Base-by-base conservation (phyloP, 2,888 invertebrate genomes). In the Melitaea athalia region DNA sequence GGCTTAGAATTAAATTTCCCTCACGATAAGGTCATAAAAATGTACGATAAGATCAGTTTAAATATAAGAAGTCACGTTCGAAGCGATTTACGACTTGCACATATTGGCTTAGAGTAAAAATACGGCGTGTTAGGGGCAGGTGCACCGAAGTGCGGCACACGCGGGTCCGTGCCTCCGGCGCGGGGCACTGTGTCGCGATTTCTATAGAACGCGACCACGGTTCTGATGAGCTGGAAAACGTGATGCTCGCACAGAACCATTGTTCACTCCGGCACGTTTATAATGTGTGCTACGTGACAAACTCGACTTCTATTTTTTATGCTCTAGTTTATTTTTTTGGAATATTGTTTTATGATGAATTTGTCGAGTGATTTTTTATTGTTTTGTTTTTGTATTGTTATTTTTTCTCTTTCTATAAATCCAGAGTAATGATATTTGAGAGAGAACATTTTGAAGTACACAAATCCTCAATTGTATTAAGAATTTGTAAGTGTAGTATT, bases 1-100 rank as follows among this genome's bases (percentile, higher is more conserved):
- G 53, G 60, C 11, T 49, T 53, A 53, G 53, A 67, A 67, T 67
- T 62, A 67, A 67, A 67, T 55, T 67, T 67, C 60, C 66, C 61
- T 15, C 66, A 67, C 61, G 61, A 67, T 67, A 67, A 67, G 66
- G 61, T 61, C 66, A 67, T 67, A 67, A 67, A 67, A 67, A 61
- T 67, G 38, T 38, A 52, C 43, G 69, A 69, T 69, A 53, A 66
- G 66, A 69, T 66, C 67, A 60, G 59, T 65, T 68, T 53, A 68
- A 68, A 68, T 61, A 68, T 64, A 64, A 62, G 63, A 60, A 72
- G 72, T 72, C 72, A 72, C 72, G 72, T 71, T 52, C 63, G 42
- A 45, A 45, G 38, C 64, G 72, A 72, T 72, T 72, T 72, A 72
- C 69, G 72, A 68, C 64, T 64, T 55, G 59, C 69, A 72, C 72